phyloP scores from a whole-genome alignment of 2,113 vertebrate genomes.

The Triplophysa siluroides region DNA sequence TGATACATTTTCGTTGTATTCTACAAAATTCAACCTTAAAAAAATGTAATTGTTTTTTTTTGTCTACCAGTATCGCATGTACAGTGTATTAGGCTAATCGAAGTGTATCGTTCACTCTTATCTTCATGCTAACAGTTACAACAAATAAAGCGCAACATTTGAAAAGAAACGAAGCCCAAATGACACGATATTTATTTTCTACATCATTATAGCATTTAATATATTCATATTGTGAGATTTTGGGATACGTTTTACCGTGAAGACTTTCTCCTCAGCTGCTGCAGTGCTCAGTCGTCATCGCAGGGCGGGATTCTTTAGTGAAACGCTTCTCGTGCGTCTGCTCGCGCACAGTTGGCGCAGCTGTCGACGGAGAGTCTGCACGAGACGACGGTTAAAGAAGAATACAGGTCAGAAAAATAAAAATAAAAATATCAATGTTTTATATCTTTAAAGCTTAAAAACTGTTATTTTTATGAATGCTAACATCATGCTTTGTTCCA shows the following conservation, averaged over 20 bases:
- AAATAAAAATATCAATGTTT: background rate
- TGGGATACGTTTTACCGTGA: too few species aligned
- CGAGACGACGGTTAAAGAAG: background rate
- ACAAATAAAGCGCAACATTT: background rate
- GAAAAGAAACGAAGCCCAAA: background rate
- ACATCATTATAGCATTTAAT: too few species aligned
- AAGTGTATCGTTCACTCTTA: background rate
- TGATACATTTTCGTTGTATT: background rate
- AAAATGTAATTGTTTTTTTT: background rate
- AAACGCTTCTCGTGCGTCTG: background rate
- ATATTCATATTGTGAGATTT: too few species aligned
- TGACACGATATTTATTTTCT: background rate
- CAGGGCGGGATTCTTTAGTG: constrained; percentile 26
- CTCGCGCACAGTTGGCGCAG: constrained; percentile 22
- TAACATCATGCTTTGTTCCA: too few species aligned
- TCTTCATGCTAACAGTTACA: background rate
- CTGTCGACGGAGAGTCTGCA: constrained; percentile 1
- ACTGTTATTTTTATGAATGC: background rate
- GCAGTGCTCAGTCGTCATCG: constrained; percentile 25
- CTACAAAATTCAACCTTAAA: background rate
- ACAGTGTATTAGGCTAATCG: background rate
- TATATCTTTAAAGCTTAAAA: background rate
- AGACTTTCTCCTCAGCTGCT: background rate
- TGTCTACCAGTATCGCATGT: background rate
- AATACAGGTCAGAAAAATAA: constrained; percentile 29